Conservation (phyloP, 2,797 vertebrate genomes). For the Rousettus madagascariensis region DNA sequence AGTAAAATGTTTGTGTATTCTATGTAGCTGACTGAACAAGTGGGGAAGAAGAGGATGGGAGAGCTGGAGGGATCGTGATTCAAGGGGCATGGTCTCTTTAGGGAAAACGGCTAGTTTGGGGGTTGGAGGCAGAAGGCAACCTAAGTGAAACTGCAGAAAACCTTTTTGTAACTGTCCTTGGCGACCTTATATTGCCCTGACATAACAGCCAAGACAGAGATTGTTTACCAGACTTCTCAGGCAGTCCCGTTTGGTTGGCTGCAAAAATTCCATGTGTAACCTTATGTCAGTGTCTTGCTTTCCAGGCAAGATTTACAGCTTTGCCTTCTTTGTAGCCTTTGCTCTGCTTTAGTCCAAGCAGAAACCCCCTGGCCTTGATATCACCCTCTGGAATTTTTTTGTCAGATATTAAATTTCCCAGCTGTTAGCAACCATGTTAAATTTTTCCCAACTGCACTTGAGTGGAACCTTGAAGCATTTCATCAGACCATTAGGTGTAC, state of each 20-base stretch:
- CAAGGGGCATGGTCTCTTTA: background rate
- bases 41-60: accelerated
- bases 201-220: background rate
- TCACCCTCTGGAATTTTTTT: conserved; percentile 13
- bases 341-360: background rate
- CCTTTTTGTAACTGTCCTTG: background rate
- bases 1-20: background rate
- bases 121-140: background rate
- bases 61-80: background rate
- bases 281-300: background rate
- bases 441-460: background rate
- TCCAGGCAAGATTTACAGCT: background rate
- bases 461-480: background rate
- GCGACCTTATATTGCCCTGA: background rate
- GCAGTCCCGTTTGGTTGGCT: background rate
- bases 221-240: background rate
- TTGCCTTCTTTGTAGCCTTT: background rate
- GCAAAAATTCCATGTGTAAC: background rate
- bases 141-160: background rate
- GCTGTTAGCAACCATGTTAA: background rate
- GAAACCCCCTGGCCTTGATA: background rate
- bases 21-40: background rate
- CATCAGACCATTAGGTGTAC: background rate
- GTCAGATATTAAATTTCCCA: background rate
- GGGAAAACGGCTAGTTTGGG: background rate